Evolutionary conservation across 2,113 vertebrate genomes (phyloP), one percentile per base, ranked within the genome.

Genomic region (Zosterops hypoxanthus): DNA sequence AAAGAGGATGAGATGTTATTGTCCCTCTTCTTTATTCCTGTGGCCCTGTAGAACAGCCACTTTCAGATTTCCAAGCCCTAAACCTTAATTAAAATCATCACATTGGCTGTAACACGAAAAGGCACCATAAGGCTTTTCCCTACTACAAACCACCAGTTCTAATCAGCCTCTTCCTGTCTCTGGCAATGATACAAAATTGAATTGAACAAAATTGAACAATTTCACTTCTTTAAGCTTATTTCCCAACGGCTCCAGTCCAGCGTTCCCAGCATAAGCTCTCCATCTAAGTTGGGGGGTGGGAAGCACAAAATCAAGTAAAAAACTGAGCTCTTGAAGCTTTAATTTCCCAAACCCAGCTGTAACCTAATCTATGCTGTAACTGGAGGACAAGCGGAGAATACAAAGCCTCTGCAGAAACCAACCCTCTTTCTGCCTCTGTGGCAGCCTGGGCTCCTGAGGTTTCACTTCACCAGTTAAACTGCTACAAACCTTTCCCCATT

Each of bases 201-300:
- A 95, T 94, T 56, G 90, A 94, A 60, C 31, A 60, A 95, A 97
- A 94, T 53, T 33, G 95, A 93, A 91, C 90, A 76, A 92, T 88
- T 93, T 92, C 63, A 61, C 82, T 96, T 90, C 90, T 91, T 95
- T 72, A 82, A 82, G 53, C 20, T 95, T 96, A 96, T 95, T 97
- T 95, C 95, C 92, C 88, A 65, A 82, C 90, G 79, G 95, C 46
- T 92, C 65, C 41, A 49, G 66, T n/a, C 50, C 75, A 91, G 36
- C 31, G 23, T 55, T 95, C 63, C 66, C 75, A 82, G 59, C 59
- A 29, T 53, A 85, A 89, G 41, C 50, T 91, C 78, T 94, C 66
- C 49, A 39, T 93, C 65, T 52, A 61, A 85, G 75, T 61, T 41
- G 2, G 46, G 70, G 75, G 82, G 90, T 93, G 88, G 70, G 88